Conservation (phyloP, 2,888 invertebrate genomes). For the Choristoneura rosaceana region DNA sequence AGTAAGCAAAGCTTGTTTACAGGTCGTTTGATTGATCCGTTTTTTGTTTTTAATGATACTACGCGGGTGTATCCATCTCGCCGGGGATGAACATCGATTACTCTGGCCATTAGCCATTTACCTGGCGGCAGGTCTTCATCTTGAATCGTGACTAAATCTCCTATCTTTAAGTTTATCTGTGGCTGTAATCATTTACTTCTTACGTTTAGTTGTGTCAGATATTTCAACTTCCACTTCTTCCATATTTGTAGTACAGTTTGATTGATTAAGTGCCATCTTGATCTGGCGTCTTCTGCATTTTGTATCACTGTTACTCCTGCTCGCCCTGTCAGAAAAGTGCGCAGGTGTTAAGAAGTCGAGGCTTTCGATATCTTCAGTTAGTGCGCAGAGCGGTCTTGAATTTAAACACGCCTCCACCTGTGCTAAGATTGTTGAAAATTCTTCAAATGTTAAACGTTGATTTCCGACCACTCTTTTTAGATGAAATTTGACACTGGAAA, state of each 20-base stretch:
- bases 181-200: background rate
- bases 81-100: background rate
- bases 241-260: background rate
- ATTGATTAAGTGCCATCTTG: background rate
- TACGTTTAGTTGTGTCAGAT: background rate
- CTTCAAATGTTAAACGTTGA: constrained; percentile 34
- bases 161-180: background rate
- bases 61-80: background rate
- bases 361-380: constrained; percentile 26
- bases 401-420: constrained; percentile 41
- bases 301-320: background rate
- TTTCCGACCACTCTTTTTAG: constrained; percentile 32
- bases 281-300: background rate
- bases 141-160: background rate
- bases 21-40: background rate
- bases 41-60: background rate
- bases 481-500: constrained; percentile 31
- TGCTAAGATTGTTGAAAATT: constrained; percentile 36
- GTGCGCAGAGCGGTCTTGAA: constrained; percentile 27
- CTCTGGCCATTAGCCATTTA: background rate
- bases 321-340: too few species aligned
- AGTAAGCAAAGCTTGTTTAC: background rate
- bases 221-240: background rate
- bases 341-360: constrained; percentile 32
- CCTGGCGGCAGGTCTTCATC: background rate